Evolutionary conservation across 2,113 vertebrate genomes (phyloP), one percentile per base, ranked within the genome.

Genomic region (Triplophysa siluroides): DNA sequence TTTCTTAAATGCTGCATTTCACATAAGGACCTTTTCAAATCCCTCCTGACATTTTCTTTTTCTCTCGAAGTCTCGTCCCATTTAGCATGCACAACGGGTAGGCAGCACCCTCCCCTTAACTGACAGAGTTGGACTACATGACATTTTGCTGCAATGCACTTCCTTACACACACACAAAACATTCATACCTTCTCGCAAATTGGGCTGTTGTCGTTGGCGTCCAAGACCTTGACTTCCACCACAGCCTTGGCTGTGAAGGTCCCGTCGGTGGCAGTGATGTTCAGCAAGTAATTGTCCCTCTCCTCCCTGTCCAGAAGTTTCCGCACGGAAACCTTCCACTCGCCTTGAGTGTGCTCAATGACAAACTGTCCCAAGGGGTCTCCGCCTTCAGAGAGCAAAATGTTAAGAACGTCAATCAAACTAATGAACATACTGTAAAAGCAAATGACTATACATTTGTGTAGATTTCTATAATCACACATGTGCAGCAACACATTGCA

Each of bases 191-290:
- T 96, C 87, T 98, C 95, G 29, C 98, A 99, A 8, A 96, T 89
- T 16, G 98, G 98, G 78, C 91, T 96, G 83, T 99, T 99, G 92
- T 99, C 98, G 63, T 99, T 99, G 84, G 96, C 97, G 80, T 99
- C 98, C 76, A 99, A 93, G 75, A 99, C 97, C 88, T 99, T 99
- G 85, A 99, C 97, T 83, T 99, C 98, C 50, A 99, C 97, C 11
- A 95, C 84, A 11, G 98, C 96, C 90, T 93, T 97, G 45, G 95
- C 92, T 12, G 95, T 92, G 88, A 98, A 99, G 66, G 95, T 95
- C 19, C 98, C 97, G 70, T 99, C 98, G 9, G 95, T 98, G 62
- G 98, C 97, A 26, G 96, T 98, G 86, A 99, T 94, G 84, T 96
- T 98, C 47, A 99, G 93, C 84, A 98, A 95, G 81, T 99, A 99